phyloP scores from a whole-genome alignment of 2,113 vertebrate genomes.

The Chionomys nivalis region DNA sequence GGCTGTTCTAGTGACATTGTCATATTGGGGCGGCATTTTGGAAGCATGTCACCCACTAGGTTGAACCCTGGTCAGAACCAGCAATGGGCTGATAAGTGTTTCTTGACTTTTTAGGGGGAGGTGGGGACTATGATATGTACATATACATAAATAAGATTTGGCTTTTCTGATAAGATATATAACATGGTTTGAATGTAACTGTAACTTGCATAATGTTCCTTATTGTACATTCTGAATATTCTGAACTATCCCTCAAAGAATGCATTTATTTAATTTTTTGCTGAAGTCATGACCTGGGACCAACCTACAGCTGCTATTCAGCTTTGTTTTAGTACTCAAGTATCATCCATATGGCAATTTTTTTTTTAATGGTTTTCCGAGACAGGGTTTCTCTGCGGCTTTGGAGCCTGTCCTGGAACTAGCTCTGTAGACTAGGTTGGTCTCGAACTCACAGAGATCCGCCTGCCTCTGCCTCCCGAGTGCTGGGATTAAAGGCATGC shows the following conservation, averaged over 20 bases:
- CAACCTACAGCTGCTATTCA: too few relatives aligned
- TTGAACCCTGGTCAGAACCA: neutral
- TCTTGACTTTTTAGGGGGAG: neutral
- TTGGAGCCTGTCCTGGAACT: too few relatives aligned
- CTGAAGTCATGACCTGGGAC: neutral
- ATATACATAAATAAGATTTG: neutral
- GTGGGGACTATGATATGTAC: neutral
- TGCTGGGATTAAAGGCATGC: too few relatives aligned
- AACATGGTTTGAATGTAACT: neutral
- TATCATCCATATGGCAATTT: neutral
- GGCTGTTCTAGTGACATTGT: neutral
- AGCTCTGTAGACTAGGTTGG: too few relatives aligned
- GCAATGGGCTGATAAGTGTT: neutral
- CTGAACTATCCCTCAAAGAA: neutral
- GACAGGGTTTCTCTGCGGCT: too few relatives aligned
- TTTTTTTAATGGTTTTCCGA: too few relatives aligned
- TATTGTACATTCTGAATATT: neutral
- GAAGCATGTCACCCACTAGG: neutral
- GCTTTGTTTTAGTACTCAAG: neutral
- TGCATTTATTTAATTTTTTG: neutral
- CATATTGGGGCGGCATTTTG: neutral
- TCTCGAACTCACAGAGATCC: too few relatives aligned
- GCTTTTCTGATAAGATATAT: neutral
- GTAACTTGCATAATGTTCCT: neutral
- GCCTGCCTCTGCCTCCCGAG: too few relatives aligned